These are phyloP conservation scores for Herminia tarsipennalis DNA, from an alignment of 2,888 invertebrate species.

Conservation along the genomic window DNA sequence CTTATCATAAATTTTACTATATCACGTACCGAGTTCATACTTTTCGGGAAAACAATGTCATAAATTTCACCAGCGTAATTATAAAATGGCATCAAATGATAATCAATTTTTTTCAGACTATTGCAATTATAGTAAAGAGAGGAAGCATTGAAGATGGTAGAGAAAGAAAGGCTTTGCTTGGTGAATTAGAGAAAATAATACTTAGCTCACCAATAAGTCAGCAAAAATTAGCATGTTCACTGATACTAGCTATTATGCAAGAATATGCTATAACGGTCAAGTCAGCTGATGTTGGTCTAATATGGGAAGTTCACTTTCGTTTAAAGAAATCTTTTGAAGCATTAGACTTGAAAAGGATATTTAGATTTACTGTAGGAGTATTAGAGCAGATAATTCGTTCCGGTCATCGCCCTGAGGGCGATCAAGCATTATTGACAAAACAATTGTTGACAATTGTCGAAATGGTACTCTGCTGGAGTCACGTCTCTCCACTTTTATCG, in stretches of 20 bases:
- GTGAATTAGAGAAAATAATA: conserved; percentile 92
- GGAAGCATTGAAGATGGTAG: conserved; percentile 90
- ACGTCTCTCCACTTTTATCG: conserved; percentile 88
- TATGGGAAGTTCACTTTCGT: conserved; percentile 94
- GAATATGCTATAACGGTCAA: conserved; percentile 95
- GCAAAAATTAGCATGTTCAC: conserved; percentile 93
- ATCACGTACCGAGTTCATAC: too few species aligned
- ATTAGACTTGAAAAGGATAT: conserved; percentile 91
- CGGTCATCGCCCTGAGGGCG: conserved; percentile 81
- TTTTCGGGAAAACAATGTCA: too few species aligned
- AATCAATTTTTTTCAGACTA: conserved; percentile 83
- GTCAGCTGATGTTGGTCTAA: conserved; percentile 94
- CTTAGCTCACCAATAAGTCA: conserved; percentile 91
- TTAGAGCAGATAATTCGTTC: conserved; percentile 75
- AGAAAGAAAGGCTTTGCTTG: conserved; percentile 88
- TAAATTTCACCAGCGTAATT: too few species aligned
- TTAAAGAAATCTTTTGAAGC: conserved; percentile 94
- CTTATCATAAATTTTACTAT: too few species aligned
- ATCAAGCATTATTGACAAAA: conserved; percentile 85
- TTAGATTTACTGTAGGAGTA: conserved; percentile 82
- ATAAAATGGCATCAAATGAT: too few species aligned
- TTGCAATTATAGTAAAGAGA: conserved; percentile 95
- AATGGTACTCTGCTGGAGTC: conserved; percentile 93
- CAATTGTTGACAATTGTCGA: conserved; percentile 92
- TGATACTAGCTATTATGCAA: conserved; percentile 93